Percentiles rank a stretch among this genome's conserved stretches.
Evolutionary conservation across 1,140 invertebrate species (phyloP).

Genomic region (Drosophila oshimai): DNA sequence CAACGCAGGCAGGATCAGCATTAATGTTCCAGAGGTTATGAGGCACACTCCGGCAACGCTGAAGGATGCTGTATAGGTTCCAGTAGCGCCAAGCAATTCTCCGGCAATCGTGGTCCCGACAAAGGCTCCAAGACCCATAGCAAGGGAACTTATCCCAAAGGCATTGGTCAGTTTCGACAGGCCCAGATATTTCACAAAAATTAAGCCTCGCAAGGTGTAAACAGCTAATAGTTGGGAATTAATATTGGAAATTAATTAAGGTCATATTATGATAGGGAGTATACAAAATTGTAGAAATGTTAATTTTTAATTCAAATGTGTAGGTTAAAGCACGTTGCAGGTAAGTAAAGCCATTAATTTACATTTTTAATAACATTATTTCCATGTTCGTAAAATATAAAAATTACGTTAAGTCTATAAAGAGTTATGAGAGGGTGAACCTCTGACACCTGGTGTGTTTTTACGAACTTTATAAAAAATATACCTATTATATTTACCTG

Average conservation of each 20-base stretch:
- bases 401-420: too few species aligned
- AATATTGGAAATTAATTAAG: neutral
- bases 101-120: slow-evolving; percentile 64
- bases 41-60: slow-evolving; percentile 64
- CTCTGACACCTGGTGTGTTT: too few species aligned
- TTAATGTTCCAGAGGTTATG: slow-evolving; percentile 45
- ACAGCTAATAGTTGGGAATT: slow-evolving; percentile 37
- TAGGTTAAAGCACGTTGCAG: too few species aligned
- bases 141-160: slow-evolving; percentile 67
- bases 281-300: too few species aligned
- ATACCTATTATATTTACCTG: too few species aligned
- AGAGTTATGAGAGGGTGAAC: too few species aligned
- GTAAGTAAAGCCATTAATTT: too few species aligned
- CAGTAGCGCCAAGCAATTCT: slow-evolving; percentile 22
- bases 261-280: too few species aligned
- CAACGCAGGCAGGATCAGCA: slow-evolving; percentile 37
- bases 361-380: too few species aligned
- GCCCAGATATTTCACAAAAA: slow-evolving; percentile 70
- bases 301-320: too few species aligned
- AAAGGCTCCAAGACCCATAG: slow-evolving; percentile 72
- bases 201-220: slow-evolving; percentile 62
- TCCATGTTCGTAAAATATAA: too few species aligned
- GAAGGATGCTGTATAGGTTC: slow-evolving; percentile 41
- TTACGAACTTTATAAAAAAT: too few species aligned
- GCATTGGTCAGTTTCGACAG: slow-evolving; percentile 73